Conservation (phyloP, 1,140 invertebrate genomes). For the Mizuhopecten yessoensis region DNA sequence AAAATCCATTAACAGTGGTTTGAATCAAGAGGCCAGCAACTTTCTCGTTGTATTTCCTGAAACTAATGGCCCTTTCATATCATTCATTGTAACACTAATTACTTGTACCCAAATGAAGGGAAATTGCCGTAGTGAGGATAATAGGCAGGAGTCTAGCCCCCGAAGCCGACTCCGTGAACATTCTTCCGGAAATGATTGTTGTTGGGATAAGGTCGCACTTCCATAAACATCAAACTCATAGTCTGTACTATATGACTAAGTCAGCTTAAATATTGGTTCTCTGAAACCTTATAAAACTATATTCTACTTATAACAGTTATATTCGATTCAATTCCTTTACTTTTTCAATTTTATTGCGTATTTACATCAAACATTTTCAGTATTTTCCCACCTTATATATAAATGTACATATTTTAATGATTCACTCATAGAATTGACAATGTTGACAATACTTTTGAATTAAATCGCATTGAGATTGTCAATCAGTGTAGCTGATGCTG, state of each 20-base stretch:
- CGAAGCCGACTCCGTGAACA: not conserved
- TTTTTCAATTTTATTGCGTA: too few relatives aligned
- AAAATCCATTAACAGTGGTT: constrained; percentile 37
- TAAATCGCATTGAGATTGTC: not conserved
- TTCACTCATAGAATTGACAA: not conserved
- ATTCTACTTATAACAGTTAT: too few relatives aligned
- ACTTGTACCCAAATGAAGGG: constrained; percentile 41
- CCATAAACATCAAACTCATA: not conserved
- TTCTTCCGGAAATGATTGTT: constrained; percentile 47
- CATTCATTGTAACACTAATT: constrained; percentile 40
- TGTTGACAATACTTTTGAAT: not conserved
- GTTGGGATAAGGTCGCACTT: constrained; percentile 30
- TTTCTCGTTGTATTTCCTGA: constrained; percentile 45
- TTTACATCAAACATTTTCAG: too few relatives aligned
- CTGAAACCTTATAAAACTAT: too few relatives aligned
- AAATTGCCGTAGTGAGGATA: constrained; percentile 36
- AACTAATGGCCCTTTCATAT: constrained; percentile 44
- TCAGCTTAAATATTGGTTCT: too few relatives aligned
- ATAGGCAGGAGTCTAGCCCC: not conserved
- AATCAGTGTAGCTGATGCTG: not conserved
- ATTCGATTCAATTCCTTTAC: too few relatives aligned
- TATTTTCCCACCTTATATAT: too few relatives aligned
- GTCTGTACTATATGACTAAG: not conserved
- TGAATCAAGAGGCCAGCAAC: constrained; percentile 40
- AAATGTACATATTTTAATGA: too few relatives aligned